Conservation (phyloP, 2,113 vertebrate genomes). For the Lota lota region DNA sequence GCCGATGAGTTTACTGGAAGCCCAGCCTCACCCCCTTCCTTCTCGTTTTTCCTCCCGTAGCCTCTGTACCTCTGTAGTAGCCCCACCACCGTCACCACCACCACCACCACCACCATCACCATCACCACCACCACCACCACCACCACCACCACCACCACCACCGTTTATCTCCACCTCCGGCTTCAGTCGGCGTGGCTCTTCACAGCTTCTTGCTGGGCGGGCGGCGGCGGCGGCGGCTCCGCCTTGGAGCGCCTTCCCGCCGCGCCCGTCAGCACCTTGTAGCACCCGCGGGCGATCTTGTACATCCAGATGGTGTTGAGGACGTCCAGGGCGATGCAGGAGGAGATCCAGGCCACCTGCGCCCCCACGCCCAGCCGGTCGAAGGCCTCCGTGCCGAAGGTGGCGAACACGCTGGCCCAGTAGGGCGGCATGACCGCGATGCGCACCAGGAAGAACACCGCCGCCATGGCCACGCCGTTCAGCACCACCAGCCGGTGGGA, state of each 20-base stretch:
- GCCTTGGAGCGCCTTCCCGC: conserved; percentile 32
- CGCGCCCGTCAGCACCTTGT: conserved; percentile 67
- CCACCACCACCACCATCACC: neutral
- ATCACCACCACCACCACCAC: neutral
- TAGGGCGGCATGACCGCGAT: conserved; percentile 81
- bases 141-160: neutral
- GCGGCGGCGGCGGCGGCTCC: conserved; percentile 3
- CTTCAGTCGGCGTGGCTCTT: conserved; percentile 76
- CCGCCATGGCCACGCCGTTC: conserved; percentile 74
- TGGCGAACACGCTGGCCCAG: conserved; percentile 75
- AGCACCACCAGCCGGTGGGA: conserved; percentile 67
- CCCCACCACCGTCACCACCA: neutral
- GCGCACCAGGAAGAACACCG: conserved; percentile 77
- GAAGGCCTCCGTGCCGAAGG: conserved; percentile 73
- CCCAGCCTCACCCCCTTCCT: conserved; percentile 18
- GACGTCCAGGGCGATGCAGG: conserved; percentile 74
- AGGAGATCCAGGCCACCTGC: conserved; percentile 78
- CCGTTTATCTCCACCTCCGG: neutral
- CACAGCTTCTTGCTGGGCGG: conserved; percentile 43
- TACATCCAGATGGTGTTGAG: conserved; percentile 80
- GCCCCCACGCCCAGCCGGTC: conserved; percentile 71
- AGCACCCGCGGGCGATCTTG: conserved; percentile 75
- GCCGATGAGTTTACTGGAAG: conserved; percentile 12
- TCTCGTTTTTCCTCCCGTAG: neutral
- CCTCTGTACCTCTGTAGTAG: conserved; percentile 12